Conservation (phyloP, 2,113 vertebrate genomes). For the Antechinus stuartii region DNA sequence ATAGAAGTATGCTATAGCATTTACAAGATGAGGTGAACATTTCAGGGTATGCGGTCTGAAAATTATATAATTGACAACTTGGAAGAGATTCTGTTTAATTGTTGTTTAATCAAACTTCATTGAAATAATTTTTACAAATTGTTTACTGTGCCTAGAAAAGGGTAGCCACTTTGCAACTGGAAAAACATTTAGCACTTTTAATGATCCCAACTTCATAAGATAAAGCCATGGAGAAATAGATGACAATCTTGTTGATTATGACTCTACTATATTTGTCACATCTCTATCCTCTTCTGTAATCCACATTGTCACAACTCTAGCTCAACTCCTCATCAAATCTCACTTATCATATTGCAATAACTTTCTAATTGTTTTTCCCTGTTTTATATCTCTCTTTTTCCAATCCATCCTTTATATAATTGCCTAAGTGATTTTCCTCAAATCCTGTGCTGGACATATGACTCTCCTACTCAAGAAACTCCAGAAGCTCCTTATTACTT, state of each 20-base stretch:
- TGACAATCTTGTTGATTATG: too few species aligned
- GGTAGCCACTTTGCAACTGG: conserved; percentile 32
- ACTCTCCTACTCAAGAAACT: not conserved
- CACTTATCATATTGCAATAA: not conserved
- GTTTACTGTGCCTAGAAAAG: not conserved
- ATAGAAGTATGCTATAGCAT: not conserved
- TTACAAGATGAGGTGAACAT: not conserved
- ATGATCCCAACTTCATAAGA: not conserved
- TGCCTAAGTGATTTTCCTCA: not conserved
- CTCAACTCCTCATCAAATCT: not conserved
- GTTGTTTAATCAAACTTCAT: conserved; percentile 53
- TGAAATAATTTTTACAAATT: conserved; percentile 39
- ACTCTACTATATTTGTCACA: not conserved
- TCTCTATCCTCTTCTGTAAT: not conserved
- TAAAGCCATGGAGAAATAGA: too few species aligned
- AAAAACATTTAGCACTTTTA: not conserved
- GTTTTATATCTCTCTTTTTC: not conserved
- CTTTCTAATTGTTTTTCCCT: not conserved
- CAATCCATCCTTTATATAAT: not conserved
- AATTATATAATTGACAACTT: conserved; percentile 36
- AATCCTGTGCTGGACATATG: not conserved
- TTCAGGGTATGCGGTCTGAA: not conserved
- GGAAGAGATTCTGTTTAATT: conserved; percentile 26
- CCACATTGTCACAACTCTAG: not conserved
- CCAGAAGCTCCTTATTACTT: not conserved